Evolutionary conservation across 2,797 vertebrate species (phyloP), one percentile per base, ranked within the genome.

Genomic region (Danio choprae): DNA sequence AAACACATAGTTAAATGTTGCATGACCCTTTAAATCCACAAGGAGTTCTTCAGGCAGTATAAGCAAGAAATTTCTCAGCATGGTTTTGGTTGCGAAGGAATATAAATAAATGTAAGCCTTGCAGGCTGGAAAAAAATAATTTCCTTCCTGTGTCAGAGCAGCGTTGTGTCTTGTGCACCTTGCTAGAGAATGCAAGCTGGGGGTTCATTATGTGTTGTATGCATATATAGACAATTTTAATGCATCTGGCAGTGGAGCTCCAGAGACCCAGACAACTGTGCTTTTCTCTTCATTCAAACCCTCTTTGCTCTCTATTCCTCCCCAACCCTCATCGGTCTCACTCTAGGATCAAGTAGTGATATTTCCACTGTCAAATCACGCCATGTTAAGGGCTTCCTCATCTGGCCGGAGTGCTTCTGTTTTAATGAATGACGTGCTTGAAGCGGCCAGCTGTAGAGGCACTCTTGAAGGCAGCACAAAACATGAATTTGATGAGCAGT

Each of bases 351-450:
- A 62, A 72, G 62, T 50, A 20, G 69, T 73, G 51, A 79, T 78
- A 73, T 79, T 70, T 80, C 20, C 9, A 53, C 71, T 83, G 70
- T 83, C 71, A 82, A 68, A 73, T 79, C 69, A 40, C 41, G 43
- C 40, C 38, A 15, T 65, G 73, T 72, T 74, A 60, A 76, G 43
- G 70, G 65, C 41, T 74, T 53, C 29, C 41, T 75, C 18, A 41
- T 64, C 29, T 59, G 53, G 43, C 65, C 18, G 18, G 40, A 38
- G 48, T 41, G 43, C 64, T 41, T 76, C 20, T 67, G 16, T 75
- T 83, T 65, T 83, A 83, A 83, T 76, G 77, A 80, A 80, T 77
- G 58, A 18, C 2, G 1, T 46, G 29, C 73, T 80, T n/a, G 55
- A 80, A 64, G 67, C 59, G 29, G 71, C 56, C 48, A 74, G 60